Evolutionary conservation across 2,113 vertebrate species (phyloP), one percentile per base, ranked within the genome.

Genomic region (Oncorhynchus mykiss): DNA sequence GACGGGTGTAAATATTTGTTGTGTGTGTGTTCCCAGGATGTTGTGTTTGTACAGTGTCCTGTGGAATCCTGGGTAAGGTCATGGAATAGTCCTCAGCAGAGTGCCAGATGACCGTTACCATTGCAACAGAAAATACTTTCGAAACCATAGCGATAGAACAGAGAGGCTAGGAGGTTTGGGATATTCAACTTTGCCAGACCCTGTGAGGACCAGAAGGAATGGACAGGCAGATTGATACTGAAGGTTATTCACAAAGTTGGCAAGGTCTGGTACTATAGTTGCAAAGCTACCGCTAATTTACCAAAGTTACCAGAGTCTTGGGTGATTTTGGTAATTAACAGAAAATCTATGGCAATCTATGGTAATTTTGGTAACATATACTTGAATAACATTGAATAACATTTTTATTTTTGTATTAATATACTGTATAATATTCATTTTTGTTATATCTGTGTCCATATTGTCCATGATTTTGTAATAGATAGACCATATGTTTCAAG

Each of bases 61-160:
- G 79, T 82, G 85, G 77, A 90, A 92, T 90, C 86, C 91, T 95
- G 95, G 94, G 94, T 95, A 96, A 92, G 89, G 90, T 76, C 80
- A 83, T 59, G 75, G 74, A 45, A 80, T 70, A n/a, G 67, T 84
- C 80, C 74, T 78, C 76, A 76, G 13, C 22, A 66, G 70, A 54
- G 70, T 67, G 79, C 86, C 87, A 87, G 82, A 85, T 79, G 82
- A 79, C 6, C 0, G 27, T 68, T 39, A n/a, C 31, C 31, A 68
- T 45, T 5, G 67, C 39, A n/a, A 68, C 67, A 18, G 29, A 29
- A 29, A 24, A 13, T 11, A 16, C 25, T 11, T 29, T 62, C 25
- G 20, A 80, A 72, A 67, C 79, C 81, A 22, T 68, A 64, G 84
- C 31, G 74, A 80, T 31, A 64, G 78, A 70, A 84, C 5, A 0